Evolutionary conservation across 2,888 invertebrate genomes (phyloP), one percentile per base, ranked within the genome.

Genomic region (Clepsis dumicolana): DNA sequence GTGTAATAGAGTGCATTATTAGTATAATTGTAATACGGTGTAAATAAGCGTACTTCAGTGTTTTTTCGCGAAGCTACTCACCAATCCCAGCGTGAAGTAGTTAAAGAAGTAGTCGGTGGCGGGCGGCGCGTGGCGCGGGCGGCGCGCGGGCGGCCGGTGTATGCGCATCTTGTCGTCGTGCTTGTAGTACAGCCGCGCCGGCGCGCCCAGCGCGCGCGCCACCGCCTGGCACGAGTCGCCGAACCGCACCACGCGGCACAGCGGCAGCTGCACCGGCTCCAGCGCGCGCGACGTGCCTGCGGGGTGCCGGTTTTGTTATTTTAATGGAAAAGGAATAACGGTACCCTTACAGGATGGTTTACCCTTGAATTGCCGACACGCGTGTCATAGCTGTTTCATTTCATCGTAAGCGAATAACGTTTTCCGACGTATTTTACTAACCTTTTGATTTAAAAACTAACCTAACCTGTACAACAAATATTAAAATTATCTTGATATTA

Each of bases 81-180:
- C 98, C 94, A 99, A 90, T 75, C 99, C 99, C 71, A 99, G 94
- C 0, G 98, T 98, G 87, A 99, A 98, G 89, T 99, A 99, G 93
- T 99, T 99, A 92, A 98, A 99, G 94, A 99, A 99, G 91, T 98
- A 99, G 90, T 99, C 99, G 59, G 98, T 98, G 70, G 97, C 96
- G 75, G 96, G 96, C 71, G 96, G 96, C 70, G 97, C 96, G 75
- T 97, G 95, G 70, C 96, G 95, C 73, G 97, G 95, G 71, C 91
- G 86, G 84, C 97, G 96, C 12, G 97, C 96, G 80, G 97, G 97
- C 41, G 98, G 97, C 75, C 97, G 96, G 93, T 99, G 99, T 82
- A 99, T 99, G 89, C 98, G 97, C 99, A 99, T 99, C 94, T 99
- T 99, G 89, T 99, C 99, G 89, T 99, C 99, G 52, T 98, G 97